A percentile compares a stretch with the other conserved stretches of the same genome.
Evolutionary conservation across 2,888 invertebrate genomes (phyloP).

Genomic region (Meandrusa payeni): DNA sequence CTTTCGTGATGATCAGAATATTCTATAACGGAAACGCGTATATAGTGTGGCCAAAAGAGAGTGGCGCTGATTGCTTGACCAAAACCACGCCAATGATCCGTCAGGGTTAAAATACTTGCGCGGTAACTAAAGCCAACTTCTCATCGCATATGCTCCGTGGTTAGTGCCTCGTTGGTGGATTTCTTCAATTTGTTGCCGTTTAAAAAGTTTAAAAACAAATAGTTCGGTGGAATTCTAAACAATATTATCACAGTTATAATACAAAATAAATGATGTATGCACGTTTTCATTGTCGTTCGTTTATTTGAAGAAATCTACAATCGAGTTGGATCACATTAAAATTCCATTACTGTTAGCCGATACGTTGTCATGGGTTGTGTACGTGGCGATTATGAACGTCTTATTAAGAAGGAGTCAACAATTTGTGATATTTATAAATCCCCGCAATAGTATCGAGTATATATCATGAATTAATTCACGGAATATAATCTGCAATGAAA

Average conservation of each 20-base stretch:
- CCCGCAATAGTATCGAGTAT: too few relatives aligned
- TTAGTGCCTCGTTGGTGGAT: slow-evolving; percentile 59
- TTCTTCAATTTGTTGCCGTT: slow-evolving; percentile 60
- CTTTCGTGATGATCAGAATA: too few relatives aligned
- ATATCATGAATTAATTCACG: slow-evolving; percentile 1
- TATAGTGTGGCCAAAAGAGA: too few relatives aligned
- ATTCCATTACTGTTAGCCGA: slow-evolving; percentile 25
- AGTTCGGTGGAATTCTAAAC: slow-evolving; percentile 76
- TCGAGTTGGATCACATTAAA: slow-evolving; percentile 46
- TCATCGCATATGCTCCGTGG: background rate
- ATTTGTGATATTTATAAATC: too few relatives aligned
- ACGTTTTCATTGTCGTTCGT: slow-evolving; percentile 57
- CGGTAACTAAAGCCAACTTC: too few relatives aligned
- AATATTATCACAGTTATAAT: slow-evolving; percentile 79
- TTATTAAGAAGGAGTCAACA: background rate
- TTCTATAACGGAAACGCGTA: too few relatives aligned
- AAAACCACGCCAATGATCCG: too few relatives aligned
- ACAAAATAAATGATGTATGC: slow-evolving; percentile 71
- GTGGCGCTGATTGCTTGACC: too few relatives aligned
- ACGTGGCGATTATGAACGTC: slow-evolving; percentile 35
- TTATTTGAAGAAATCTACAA: slow-evolving; percentile 75
- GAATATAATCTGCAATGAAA: slow-evolving; percentile 15
- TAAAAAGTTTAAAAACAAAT: slow-evolving; percentile 58
- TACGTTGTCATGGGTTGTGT: slow-evolving; percentile 44
- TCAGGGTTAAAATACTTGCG: too few relatives aligned